These are phyloP conservation scores for Siphlonurus alternatus DNA, from an alignment of 2,888 invertebrate species.

Conservation along the genomic window DNA sequence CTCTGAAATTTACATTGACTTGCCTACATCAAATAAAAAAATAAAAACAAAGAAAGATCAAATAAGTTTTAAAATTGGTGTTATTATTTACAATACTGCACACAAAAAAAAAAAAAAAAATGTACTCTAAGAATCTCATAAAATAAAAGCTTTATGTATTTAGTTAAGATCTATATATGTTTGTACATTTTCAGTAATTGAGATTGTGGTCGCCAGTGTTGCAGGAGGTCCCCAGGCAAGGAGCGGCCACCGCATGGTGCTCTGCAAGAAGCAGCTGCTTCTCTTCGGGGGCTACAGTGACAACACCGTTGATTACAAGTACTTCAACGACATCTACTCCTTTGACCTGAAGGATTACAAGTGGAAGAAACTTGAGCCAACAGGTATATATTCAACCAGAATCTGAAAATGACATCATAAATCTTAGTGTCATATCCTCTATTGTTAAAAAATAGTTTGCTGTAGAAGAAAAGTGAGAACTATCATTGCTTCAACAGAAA, in stretches of 20 bases:
- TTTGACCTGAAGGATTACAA: constrained; percentile 64
- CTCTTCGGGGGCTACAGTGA: constrained; percentile 89
- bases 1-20: no score
- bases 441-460: constrained; percentile 1
- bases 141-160: not conserved
- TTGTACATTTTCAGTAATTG: not conserved
- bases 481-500: no score
- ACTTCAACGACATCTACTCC: constrained; percentile 70
- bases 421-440: not conserved
- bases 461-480: no score
- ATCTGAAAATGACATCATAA: not conserved
- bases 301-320: constrained; percentile 69
- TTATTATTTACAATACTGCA: no score
- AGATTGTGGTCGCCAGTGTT: constrained; percentile 29
- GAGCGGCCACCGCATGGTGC: constrained; percentile 79
- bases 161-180: not conserved
- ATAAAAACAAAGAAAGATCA: no score
- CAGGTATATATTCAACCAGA: constrained; percentile 24
- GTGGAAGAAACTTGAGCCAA: constrained; percentile 55
- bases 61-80: no score
- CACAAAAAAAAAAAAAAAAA: not conserved
- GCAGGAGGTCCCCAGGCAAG: constrained; percentile 65
- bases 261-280: constrained; percentile 56
- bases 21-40: no score
- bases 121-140: no score